Conservation (phyloP, 2,888 invertebrate genomes). For the Thyatira batis region DNA sequence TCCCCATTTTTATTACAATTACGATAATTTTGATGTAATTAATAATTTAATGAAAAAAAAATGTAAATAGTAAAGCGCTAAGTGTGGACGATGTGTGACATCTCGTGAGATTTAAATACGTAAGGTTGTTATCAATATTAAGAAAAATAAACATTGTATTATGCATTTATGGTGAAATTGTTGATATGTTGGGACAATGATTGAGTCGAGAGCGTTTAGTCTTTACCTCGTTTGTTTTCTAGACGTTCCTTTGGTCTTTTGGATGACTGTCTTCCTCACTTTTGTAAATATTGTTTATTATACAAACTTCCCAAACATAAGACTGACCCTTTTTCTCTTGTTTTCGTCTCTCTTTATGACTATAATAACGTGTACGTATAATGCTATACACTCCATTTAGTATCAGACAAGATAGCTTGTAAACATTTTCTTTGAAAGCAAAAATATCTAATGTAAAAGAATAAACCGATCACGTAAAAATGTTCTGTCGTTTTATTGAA, state of each 20-base stretch:
- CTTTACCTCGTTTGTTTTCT: conserved; percentile 57
- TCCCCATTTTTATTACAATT: conserved; percentile 68
- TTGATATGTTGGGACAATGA: conserved; percentile 65
- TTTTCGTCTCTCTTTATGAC: conserved; percentile 75
- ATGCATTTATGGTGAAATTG: conserved; percentile 64
- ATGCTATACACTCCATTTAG: conserved; percentile 69
- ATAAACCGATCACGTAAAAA: conserved; percentile 69
- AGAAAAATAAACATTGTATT: conserved; percentile 48
- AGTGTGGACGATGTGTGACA: conserved; percentile 73
- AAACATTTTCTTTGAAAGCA: conserved; percentile 69
- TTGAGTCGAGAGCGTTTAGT: conserved; percentile 42
- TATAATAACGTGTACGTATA: conserved; percentile 54
- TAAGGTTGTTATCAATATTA: conserved; percentile 78
- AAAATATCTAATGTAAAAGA: conserved; percentile 70
- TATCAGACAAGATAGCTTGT: conserved; percentile 68
- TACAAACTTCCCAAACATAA: conserved; percentile 82
- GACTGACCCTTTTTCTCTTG: conserved; percentile 81
- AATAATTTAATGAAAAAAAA: conserved; percentile 42
- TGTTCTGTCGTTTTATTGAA: conserved; percentile 33
- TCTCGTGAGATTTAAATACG: conserved; percentile 71
- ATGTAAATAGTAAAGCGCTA: conserved; percentile 64
- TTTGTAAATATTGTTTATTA: conserved; percentile 80
- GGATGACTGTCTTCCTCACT: conserved; percentile 77
- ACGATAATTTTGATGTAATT: conserved; percentile 64
- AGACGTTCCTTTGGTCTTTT: conserved; percentile 65